Conservation (phyloP, 2,888 invertebrate species). For the Pandemis cinnamomeana region DNA sequence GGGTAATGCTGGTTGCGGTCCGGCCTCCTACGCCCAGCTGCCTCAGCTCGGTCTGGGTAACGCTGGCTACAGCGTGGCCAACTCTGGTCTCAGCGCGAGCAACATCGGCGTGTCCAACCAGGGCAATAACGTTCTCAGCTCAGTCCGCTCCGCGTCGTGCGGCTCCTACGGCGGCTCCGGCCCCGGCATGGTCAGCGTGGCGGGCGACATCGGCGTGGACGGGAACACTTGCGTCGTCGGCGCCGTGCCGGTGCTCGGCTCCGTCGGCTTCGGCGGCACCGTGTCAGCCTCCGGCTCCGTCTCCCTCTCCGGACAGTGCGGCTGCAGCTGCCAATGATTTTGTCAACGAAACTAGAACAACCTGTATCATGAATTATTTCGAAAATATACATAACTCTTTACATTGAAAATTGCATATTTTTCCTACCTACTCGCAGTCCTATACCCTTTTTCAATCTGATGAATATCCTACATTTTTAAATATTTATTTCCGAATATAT, state of each 20-base stretch:
- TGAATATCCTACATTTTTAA: too few relatives aligned
- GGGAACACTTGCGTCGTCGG: conserved; percentile 53
- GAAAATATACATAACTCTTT: not conserved
- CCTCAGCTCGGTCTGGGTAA: too few relatives aligned
- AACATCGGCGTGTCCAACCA: too few relatives aligned
- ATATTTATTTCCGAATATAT: too few relatives aligned
- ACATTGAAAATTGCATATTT: not conserved
- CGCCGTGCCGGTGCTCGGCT: conserved; percentile 55
- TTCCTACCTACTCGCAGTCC: not conserved
- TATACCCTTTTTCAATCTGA: too few relatives aligned
- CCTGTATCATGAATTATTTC: not conserved
- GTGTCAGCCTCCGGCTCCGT: conserved; percentile 52
- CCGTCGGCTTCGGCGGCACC: conserved; percentile 52
- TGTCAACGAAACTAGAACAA: too few relatives aligned
- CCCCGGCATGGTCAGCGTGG: conserved; percentile 49
- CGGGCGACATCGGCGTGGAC: conserved; percentile 50
- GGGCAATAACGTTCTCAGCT: not conserved
- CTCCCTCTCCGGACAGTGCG: conserved; percentile 25
- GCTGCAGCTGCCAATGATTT: conserved; percentile 15
- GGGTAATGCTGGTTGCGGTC: not conserved
- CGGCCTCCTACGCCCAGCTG: too few relatives aligned
- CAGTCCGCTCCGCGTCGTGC: conserved; percentile 20
- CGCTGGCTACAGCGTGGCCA: too few relatives aligned
- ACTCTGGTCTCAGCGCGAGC: too few relatives aligned
- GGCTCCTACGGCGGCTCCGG: conserved; percentile 52